phyloP scores from a whole-genome alignment of 2,888 invertebrate species.

The Pherbina coryleti region DNA sequence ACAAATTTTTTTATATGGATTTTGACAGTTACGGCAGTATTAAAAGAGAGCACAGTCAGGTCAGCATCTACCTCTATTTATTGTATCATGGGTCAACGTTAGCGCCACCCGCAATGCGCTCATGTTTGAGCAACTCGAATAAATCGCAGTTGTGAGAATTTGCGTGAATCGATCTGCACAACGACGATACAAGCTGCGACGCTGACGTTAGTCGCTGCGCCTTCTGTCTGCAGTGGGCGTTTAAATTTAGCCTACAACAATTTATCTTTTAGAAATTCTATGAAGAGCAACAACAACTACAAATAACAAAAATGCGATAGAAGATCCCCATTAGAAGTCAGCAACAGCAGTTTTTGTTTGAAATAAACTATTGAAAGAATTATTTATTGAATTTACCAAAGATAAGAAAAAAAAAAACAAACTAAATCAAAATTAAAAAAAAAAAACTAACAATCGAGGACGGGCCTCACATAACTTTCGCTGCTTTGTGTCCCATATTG shows the following conservation, averaged over 20 bases:
- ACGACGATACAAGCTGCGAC: not conserved
- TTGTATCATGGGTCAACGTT: not conserved
- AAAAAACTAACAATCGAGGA: not conserved
- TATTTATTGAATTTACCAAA: not conserved
- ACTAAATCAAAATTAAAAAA: not conserved
- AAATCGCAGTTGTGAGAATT: not conserved
- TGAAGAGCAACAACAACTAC: constrained; percentile 27
- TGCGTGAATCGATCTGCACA: not conserved
- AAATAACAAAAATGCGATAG: not conserved
- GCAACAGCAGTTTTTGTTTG: not conserved
- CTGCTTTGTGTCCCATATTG: not conserved
- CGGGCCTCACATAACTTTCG: not conserved
- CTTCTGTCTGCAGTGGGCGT: constrained; percentile 42
- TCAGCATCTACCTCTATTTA: too few species aligned
- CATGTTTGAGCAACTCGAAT: not conserved
- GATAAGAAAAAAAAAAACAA: not conserved
- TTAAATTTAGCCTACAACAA: constrained; percentile 37
- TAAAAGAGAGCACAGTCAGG: too few species aligned
- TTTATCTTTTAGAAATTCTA: constrained; percentile 38
- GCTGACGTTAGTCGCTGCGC: not conserved
- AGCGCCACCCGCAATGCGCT: not conserved
- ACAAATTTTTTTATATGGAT: too few species aligned
- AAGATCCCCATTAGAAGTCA: not conserved
- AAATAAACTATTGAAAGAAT: too few species aligned
- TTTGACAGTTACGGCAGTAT: too few species aligned